phyloP scores from a whole-genome alignment of 2,797 vertebrate genomes.

The Urophycis tenuis region DNA sequence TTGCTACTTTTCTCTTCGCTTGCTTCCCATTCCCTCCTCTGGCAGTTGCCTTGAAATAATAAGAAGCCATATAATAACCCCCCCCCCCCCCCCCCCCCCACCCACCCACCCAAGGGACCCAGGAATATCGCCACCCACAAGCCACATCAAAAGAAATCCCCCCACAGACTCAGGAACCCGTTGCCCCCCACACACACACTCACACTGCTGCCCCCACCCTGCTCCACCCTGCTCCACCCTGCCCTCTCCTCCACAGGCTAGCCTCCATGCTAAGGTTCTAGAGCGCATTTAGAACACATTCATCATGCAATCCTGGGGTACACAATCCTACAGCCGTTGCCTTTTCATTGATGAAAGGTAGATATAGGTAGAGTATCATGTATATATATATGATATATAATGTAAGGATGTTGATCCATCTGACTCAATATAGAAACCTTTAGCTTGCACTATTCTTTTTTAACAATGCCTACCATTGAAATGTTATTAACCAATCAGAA shows the following conservation, averaged over 20 bases:
- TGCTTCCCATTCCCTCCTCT: background rate
- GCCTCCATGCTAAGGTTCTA: background rate
- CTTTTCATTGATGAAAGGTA: background rate
- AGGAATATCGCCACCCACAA: slow-evolving; percentile 50
- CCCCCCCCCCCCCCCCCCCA: background rate
- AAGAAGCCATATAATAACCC: no score
- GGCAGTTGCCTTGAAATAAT: background rate
- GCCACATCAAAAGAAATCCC: slow-evolving; percentile 51
- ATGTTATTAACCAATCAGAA: background rate
- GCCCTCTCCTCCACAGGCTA: background rate
- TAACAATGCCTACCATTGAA: background rate
- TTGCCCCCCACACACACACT: background rate
- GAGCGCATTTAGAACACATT: background rate
- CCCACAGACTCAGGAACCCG: background rate
- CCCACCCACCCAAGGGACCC: background rate
- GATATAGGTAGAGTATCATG: background rate
- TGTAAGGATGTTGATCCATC: background rate
- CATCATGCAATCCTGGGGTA: background rate
- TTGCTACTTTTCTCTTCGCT: background rate
- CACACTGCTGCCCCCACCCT: no score
- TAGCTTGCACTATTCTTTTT: background rate
- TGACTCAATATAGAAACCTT: background rate
- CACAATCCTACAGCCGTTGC: background rate
- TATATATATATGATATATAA: no score
- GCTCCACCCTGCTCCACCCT: background rate